Evolutionary conservation across 2,113 vertebrate species (phyloP).

Genomic region (Calcarius ornatus): DNA sequence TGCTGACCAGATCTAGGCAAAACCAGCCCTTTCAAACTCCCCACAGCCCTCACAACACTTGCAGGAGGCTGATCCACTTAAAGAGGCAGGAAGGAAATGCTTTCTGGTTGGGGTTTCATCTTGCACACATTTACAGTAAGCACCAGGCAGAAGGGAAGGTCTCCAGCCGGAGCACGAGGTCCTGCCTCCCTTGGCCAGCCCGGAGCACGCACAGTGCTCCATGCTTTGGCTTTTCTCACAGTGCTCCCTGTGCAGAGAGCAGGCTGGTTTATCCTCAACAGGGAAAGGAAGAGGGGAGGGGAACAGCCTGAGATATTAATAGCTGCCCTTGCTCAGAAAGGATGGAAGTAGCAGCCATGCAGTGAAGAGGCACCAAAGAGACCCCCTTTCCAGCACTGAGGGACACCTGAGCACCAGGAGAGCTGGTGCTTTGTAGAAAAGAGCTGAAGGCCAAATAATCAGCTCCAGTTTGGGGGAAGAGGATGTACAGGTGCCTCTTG

Average conservation of each 20-base stretch:
- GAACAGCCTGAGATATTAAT: background rate
- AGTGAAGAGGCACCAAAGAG: background rate
- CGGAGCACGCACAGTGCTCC: background rate
- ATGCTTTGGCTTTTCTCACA: background rate
- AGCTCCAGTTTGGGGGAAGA: rapidly evolving
- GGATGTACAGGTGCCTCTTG: background rate
- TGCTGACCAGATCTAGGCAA: background rate
- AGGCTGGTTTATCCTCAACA: background rate
- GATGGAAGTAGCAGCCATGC: background rate
- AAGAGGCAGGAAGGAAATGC: constrained; percentile 54
- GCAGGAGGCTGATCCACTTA: background rate
- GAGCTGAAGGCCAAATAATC: background rate
- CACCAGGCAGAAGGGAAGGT: background rate
- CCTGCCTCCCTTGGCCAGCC: background rate
- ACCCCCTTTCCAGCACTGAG: background rate
- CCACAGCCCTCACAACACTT: rapidly evolving
- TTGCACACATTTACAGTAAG: constrained; percentile 31
- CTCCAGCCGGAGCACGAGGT: background rate
- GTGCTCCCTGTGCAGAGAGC: background rate
- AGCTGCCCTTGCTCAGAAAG: background rate
- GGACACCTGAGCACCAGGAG: background rate
- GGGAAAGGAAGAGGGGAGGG: constrained; percentile 18
- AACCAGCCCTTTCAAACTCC: background rate
- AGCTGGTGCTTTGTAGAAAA: background rate
- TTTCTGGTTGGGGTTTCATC: constrained; percentile 36